Evolutionary conservation across 2,113 vertebrate genomes (phyloP).

Genomic region (Hippoglossus stenolepis): DNA sequence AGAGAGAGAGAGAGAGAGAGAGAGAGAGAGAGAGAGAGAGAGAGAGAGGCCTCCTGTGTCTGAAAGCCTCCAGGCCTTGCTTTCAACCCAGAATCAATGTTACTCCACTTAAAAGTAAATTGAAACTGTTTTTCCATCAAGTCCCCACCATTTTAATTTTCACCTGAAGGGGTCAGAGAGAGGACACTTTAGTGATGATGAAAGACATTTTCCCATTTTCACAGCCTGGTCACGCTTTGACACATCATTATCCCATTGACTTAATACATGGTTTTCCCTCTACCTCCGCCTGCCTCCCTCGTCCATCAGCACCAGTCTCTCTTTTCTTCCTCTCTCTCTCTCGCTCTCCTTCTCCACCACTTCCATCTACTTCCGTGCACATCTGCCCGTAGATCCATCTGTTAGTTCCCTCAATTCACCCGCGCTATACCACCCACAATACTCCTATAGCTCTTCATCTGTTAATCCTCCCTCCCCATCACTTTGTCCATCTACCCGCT

Average conservation of each 20-base stretch:
- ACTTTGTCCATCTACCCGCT: conserved; percentile 39
- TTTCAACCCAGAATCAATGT: conserved; percentile 79
- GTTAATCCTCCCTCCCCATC: conserved; percentile 44
- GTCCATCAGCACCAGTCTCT: conserved; percentile 38
- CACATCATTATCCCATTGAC: conserved; percentile 80
- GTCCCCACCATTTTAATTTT: conserved; percentile 75
- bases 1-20: not conserved
- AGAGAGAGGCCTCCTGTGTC: conserved; percentile 30
- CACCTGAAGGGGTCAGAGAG: conserved; percentile 77
- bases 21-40: conserved; percentile 3
- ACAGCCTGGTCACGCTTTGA: conserved; percentile 78
- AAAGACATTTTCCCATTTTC: conserved; percentile 81
- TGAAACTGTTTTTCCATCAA: conserved; percentile 79
- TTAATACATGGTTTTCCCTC: conserved; percentile 73
- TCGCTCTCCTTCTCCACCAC: conserved; percentile 2
- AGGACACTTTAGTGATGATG: conserved; percentile 81
- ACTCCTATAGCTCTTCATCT: conserved; percentile 26
- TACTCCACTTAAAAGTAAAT: conserved; percentile 78
- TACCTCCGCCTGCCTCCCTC: conserved; percentile 46
- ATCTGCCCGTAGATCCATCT: conserved; percentile 23
- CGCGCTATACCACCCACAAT: conserved; percentile 1
- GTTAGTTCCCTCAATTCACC: conserved; percentile 18
- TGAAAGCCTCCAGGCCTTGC: conserved; percentile 59
- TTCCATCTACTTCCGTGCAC: conserved; percentile 21
- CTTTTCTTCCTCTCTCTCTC: not conserved